Base-by-base conservation (phyloP, 2,888 invertebrate genomes). In the Heliconius hortense region DNA sequence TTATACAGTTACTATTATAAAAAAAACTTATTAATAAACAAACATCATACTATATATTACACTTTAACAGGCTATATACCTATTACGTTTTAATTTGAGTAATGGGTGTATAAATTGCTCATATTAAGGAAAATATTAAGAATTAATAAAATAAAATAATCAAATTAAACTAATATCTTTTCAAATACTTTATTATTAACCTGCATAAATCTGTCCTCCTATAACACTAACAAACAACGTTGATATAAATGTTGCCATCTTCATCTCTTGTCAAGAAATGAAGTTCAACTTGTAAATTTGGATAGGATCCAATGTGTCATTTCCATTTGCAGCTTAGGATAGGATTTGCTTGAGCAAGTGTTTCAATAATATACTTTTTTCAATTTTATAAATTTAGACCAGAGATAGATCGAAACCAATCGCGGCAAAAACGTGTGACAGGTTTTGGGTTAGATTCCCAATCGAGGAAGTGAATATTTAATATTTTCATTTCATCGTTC, bases 221-320 rank as follows among this genome's bases (percentile, higher is more conserved):
- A 72, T 62, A 70, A 73, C 73, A 68, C 28, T 56, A 10, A 74
- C 72, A 74, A 74, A 76, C 74, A 74, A 66, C 72, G 64, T 64
- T 78, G 71, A 76, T 74, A 72, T 74, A 76, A 74, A 78, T 69
- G 72, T 72, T 72, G 53, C 74, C 69, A 72, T 76, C 39, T 70
- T 70, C 76, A 66, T 72, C 74, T 64, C 64, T 66, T 43, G 60
- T 74, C 76, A 74, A 74, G 72, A 68, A 73, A 53, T 70, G 74
- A 69, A 74, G 76, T 78, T 69, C 31, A 74, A 73, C 72, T 72
- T 72, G 77, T 72, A 66, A 66, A 66, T 62, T 78, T 78, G 78
- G 78, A 78, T 62, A 48, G 18, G 48, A 70, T 78, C 78, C 76
- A 78, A 78, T 53, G n/a, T 70, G 74, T 76, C 68, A 76, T 60